Evolutionary conservation across 2,113 vertebrate species (phyloP).

Genomic region (Charina bottae): DNA sequence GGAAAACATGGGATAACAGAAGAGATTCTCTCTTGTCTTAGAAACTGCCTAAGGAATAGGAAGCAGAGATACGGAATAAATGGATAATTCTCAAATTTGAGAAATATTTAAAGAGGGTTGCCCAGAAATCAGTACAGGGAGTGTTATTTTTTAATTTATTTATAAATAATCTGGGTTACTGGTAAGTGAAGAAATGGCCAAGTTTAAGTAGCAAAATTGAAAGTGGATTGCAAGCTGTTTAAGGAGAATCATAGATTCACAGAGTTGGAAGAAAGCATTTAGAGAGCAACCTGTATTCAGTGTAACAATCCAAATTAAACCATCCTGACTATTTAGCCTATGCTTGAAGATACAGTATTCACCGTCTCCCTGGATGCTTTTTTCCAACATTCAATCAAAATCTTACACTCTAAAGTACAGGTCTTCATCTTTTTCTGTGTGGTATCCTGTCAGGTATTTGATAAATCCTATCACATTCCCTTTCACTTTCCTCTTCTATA

Average conservation of each 20-base stretch:
- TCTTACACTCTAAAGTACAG: not conserved
- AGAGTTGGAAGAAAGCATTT: not conserved
- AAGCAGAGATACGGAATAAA: not conserved
- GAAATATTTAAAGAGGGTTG: not conserved
- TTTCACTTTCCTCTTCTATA: not conserved
- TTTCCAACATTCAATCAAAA: not conserved
- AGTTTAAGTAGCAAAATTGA: not conserved
- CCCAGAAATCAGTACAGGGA: not conserved
- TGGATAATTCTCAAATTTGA: not conserved
- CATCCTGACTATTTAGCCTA: not conserved
- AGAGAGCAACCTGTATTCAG: not conserved
- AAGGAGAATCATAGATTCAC: not conserved
- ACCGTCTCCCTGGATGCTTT: not conserved
- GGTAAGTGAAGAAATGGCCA: not conserved
- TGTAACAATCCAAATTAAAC: not conserved
- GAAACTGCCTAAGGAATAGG: not conserved
- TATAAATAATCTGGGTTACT: not conserved
- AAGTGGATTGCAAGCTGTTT: not conserved
- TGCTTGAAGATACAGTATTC: not conserved
- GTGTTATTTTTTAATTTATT: not conserved
- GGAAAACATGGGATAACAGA: not conserved
- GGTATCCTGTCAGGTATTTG: not conserved
- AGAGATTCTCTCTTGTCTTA: not conserved
- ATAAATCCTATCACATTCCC: not conserved
- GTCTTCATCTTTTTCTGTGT: not conserved